phyloP scores from a whole-genome alignment of 2,797 vertebrate genomes.

The Stomatorhinus walkeri region DNA sequence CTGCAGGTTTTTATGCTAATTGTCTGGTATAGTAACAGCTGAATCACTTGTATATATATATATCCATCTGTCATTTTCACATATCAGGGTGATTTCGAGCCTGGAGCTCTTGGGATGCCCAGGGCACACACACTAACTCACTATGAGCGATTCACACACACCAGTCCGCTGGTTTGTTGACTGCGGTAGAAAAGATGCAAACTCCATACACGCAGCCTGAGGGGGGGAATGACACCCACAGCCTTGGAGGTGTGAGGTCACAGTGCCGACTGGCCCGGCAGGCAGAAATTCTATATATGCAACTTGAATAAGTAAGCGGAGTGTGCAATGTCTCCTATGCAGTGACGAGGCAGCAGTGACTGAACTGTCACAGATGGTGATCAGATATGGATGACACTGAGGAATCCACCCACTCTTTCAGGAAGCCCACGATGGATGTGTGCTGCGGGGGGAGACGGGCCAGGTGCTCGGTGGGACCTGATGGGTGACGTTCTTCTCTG shows the following conservation, averaged over 20 bases:
- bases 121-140: not conserved
- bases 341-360: not conserved
- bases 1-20: not conserved
- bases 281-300: not conserved
- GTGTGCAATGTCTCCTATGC: not conserved
- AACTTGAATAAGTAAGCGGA: not conserved
- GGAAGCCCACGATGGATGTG: not conserved
- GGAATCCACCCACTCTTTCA: not conserved
- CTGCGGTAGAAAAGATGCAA: not conserved
- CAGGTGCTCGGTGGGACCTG: not conserved
- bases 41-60: not conserved
- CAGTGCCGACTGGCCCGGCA: not conserved
- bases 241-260: not conserved
- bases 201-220: not conserved
- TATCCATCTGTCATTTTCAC: not conserved
- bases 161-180: not conserved
- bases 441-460: not conserved
- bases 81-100: not conserved
- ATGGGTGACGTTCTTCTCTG: not conserved
- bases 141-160: not conserved
- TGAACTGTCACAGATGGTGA: not conserved
- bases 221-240: not conserved
- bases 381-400: not conserved
- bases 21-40: not conserved
- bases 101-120: not conserved